Percentiles rank a stretch among this genome's conserved stretches.
Evolutionary conservation across 2,888 invertebrate genomes (phyloP).

Genomic region (Sphecodes monilicornis): DNA sequence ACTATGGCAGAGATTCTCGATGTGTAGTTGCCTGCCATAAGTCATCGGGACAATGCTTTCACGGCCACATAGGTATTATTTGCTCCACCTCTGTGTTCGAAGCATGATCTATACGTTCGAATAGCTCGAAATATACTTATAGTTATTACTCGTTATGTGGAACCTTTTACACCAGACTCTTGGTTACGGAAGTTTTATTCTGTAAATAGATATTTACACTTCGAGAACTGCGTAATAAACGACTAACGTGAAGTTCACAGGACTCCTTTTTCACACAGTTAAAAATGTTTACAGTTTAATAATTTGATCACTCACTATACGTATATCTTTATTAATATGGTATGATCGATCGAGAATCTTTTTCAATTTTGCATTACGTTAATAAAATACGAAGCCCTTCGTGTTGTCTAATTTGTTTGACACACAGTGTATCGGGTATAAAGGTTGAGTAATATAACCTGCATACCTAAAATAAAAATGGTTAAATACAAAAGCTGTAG

Average conservation of each 20-base stretch:
- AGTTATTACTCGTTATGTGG: conserved; percentile 4
- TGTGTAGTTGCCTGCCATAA: conserved; percentile 66
- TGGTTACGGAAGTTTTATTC: neutral
- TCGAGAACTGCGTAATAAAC: neutral
- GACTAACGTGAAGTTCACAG: neutral
- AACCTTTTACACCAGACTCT: neutral
- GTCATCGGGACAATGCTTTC: conserved; percentile 74
- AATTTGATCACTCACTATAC: too few relatives aligned
- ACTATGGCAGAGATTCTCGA: conserved; percentile 58
- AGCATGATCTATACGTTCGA: conserved; percentile 65
- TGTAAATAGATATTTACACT: neutral
- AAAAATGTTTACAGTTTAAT: neutral
- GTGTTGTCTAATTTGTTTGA: too few relatives aligned
- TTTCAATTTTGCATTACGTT: neutral
- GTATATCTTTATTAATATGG: too few relatives aligned
- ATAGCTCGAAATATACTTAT: conserved; percentile 36
- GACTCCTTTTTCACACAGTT: neutral
- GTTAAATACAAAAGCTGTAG: too few relatives aligned
- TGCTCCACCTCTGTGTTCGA: conserved; percentile 65
- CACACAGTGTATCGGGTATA: too few relatives aligned
- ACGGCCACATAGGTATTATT: conserved; percentile 67
- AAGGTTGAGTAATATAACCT: too few relatives aligned
- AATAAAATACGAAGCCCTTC: neutral
- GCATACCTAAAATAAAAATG: too few relatives aligned
- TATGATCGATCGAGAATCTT: too few relatives aligned